phyloP scores from a whole-genome alignment of 2,888 invertebrate genomes.

The Drosophila anomelani region DNA sequence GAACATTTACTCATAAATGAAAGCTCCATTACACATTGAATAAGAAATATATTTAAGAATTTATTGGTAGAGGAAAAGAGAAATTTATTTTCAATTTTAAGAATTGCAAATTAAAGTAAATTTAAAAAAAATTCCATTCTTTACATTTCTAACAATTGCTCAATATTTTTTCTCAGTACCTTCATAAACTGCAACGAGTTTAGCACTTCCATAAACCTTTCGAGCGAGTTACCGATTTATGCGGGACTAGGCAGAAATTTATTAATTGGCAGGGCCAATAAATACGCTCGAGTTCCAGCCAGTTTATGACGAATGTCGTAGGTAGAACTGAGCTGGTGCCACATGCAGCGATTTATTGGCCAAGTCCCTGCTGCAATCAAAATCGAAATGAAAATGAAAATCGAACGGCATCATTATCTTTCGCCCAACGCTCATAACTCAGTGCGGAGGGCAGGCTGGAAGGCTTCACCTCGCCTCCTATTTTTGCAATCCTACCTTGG shows the following conservation, averaged over 20 bases:
- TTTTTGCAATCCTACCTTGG: conserved; percentile 26
- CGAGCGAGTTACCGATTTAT: conserved; percentile 55
- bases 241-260: conserved; percentile 78
- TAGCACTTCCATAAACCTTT: conserved; percentile 53
- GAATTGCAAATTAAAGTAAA: not conserved
- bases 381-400: conserved; percentile 37
- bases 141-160: not conserved
- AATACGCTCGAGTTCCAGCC: conserved; percentile 54
- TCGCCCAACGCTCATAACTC: conserved; percentile 76
- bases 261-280: conserved; percentile 81
- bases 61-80: no score
- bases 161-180: not conserved
- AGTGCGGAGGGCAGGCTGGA: conserved; percentile 12
- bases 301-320: conserved; percentile 80
- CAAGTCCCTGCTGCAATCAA: conserved; percentile 29
- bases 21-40: conserved; percentile 25
- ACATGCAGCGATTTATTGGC: conserved; percentile 50
- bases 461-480: not conserved
- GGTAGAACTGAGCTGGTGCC: conserved; percentile 29
- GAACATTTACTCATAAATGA: conserved; percentile 50
- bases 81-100: not conserved
- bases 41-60: not conserved
- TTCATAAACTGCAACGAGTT: conserved; percentile 6
- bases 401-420: conserved; percentile 71
- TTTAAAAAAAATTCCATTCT: not conserved